Evolutionary conservation across 2,888 invertebrate genomes (phyloP).

Genomic region (Tyria jacobaeae): DNA sequence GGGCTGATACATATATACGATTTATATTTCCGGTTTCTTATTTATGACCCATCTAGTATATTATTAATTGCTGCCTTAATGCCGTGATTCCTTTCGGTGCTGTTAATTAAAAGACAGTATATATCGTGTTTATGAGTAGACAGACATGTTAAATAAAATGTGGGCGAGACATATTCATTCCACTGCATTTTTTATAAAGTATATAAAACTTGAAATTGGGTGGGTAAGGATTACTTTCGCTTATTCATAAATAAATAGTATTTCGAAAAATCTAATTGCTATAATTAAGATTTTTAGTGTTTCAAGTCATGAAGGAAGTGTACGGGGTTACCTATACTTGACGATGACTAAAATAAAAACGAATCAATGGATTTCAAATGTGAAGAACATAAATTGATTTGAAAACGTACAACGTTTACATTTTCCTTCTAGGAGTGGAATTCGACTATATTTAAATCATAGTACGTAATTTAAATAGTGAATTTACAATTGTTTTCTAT

Average conservation of each 20-base stretch:
- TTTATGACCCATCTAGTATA: slow-evolving; percentile 26
- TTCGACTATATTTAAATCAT: no score
- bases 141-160: background rate
- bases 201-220: background rate
- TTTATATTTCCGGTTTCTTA: slow-evolving; percentile 42
- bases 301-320: background rate
- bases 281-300: no score
- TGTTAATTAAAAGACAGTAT: slow-evolving; percentile 13
- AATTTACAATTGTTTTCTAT: no score
- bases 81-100: slow-evolving; percentile 9
- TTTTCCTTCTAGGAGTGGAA: no score
- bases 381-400: no score
- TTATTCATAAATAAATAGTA: background rate
- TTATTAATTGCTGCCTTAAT: slow-evolving; percentile 34
- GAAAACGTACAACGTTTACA: no score
- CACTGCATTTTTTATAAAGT: background rate
- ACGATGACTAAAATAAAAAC: no score
- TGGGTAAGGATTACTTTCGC: background rate
- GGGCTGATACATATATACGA: slow-evolving; percentile 21
- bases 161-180: background rate
- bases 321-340: background rate
- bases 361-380: no score
- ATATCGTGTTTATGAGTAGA: slow-evolving; percentile 11
- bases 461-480: no score
- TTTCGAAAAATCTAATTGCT: no score